Conservation (phyloP, 2,888 invertebrate species). For the Galeruca laticollis region DNA sequence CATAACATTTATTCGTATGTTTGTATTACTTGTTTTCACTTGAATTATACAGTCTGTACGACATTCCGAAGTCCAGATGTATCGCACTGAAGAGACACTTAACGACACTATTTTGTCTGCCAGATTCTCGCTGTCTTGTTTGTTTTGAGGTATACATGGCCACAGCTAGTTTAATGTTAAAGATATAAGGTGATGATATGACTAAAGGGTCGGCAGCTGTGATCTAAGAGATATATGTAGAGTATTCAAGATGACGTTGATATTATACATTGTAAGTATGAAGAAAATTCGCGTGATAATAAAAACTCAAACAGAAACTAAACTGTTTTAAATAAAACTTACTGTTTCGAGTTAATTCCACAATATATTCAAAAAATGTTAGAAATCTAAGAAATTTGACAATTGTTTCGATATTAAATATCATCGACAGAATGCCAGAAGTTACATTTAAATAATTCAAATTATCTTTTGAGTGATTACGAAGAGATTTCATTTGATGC, state of each 20-base stretch:
- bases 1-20: slow-evolving; percentile 45
- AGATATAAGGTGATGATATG: slow-evolving; percentile 21
- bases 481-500: no score
- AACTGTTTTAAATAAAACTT: no score
- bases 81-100: slow-evolving; percentile 46
- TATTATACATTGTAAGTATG: no score
- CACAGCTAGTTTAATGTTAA: slow-evolving; percentile 19
- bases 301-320: no score
- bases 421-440: no score
- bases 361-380: no score
- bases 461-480: no score
- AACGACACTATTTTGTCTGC: slow-evolving; percentile 49
- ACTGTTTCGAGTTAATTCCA: no score
- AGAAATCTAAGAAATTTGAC: no score
- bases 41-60: slow-evolving; percentile 44
- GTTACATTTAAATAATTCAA: no score
- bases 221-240: not conserved
- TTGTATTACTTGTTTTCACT: slow-evolving; percentile 44
- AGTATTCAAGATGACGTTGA: not conserved
- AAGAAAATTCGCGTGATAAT: no score
- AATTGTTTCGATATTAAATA: no score
- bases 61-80: slow-evolving; percentile 50
- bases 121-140: slow-evolving; percentile 41
- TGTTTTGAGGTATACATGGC: slow-evolving; percentile 20
- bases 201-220: slow-evolving; percentile 9